phyloP scores from a whole-genome alignment of 2,888 invertebrate genomes.

The Acrobeloides nanus region DNA sequence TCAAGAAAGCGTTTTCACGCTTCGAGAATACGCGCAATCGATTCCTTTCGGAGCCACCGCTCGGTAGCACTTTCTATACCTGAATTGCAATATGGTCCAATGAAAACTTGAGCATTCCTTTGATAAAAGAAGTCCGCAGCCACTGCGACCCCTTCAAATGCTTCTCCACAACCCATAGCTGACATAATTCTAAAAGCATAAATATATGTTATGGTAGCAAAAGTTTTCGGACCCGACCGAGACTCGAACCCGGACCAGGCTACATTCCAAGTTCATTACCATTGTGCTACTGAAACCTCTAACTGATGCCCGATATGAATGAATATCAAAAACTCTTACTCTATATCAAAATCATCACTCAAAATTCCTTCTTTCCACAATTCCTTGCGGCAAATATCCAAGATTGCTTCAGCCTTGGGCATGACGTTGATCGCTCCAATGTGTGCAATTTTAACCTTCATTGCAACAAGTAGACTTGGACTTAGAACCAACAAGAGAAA shows the following conservation, averaged over 20 bases:
- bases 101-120: conserved; percentile 48
- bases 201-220: no score
- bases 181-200: conserved; percentile 34
- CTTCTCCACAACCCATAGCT: conserved; percentile 47
- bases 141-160: conserved; percentile 49
- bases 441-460: conserved; percentile 41
- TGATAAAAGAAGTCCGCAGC: conserved; percentile 51
- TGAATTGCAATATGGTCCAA: conserved; percentile 53
- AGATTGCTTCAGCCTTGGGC: conserved; percentile 46
- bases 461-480: no score
- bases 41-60: no score
- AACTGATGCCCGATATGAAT: no score
- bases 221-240: no score
- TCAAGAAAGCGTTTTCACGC: no score
- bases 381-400: conserved; percentile 41
- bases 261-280: no score
- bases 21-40: no score
- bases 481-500: no score
- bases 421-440: conserved; percentile 48
- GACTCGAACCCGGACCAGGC: no score
- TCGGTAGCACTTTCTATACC: no score
- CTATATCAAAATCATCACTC: conserved; percentile 41
- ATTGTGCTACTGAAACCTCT: no score
- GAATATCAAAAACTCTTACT: conserved; percentile 22
- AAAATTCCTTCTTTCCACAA: conserved; percentile 40